phyloP scores from a whole-genome alignment of 1,140 invertebrate genomes.

The Dufourea novaeangliae region DNA sequence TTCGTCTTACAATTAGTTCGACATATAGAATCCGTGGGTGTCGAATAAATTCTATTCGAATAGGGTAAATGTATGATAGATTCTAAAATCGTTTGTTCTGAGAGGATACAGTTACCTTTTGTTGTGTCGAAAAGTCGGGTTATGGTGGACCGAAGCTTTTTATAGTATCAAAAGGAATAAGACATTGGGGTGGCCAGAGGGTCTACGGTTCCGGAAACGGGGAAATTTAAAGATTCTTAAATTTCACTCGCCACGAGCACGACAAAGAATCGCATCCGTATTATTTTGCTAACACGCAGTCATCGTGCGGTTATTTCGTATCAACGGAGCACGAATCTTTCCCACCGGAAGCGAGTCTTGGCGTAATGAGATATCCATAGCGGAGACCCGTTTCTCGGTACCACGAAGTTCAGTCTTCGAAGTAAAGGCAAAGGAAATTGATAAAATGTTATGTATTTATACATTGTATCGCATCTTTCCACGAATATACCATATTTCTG shows the following conservation, averaged over 20 bases:
- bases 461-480: not conserved
- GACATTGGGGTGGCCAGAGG: too few species aligned
- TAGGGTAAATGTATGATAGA: too few species aligned
- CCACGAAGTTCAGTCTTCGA: slow-evolving; percentile 11
- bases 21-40: too few species aligned
- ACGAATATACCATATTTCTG: too few species aligned
- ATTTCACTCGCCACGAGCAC: slow-evolving; percentile 13
- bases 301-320: slow-evolving; percentile 35
- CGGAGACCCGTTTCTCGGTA: slow-evolving; percentile 1
- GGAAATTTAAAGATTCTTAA: slow-evolving; percentile 32
- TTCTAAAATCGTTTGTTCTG: too few species aligned
- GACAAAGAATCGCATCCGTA: slow-evolving; percentile 12
- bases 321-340: slow-evolving; percentile 38
- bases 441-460: not conserved
- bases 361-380: slow-evolving; percentile 38
- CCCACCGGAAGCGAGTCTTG: slow-evolving; percentile 26
- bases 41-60: too few species aligned
- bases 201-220: slow-evolving; percentile 19
- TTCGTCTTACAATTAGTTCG: too few species aligned
- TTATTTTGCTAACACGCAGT: slow-evolving; percentile 35
- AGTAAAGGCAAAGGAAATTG: not conserved
- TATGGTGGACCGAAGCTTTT: too few species aligned
- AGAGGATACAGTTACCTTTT: too few species aligned
- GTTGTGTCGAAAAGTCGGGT: too few species aligned
- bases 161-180: too few species aligned